Percentiles rank a stretch among this genome's conserved stretches.
Conservation (phyloP, 2,113 vertebrate species). For the Anguilla rostrata region DNA sequence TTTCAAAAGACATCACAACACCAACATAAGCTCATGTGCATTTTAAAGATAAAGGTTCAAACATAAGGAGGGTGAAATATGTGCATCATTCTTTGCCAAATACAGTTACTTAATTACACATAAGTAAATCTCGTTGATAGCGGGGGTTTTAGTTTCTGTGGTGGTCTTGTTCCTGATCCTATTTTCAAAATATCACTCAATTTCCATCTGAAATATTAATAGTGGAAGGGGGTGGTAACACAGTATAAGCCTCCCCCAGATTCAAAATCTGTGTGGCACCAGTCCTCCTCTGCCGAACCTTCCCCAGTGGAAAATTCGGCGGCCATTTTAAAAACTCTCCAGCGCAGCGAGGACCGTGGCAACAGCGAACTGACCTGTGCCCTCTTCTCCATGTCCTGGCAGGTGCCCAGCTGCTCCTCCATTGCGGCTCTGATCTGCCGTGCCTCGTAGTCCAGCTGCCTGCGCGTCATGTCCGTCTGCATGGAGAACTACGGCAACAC, state of each 20-base stretch:
- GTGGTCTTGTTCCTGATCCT: not conserved
- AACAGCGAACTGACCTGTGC: constrained; percentile 79
- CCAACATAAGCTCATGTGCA: not conserved
- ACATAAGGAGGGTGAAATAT: not conserved
- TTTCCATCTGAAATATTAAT: not conserved
- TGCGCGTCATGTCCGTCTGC: constrained; percentile 96
- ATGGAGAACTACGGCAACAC: constrained; percentile 83
- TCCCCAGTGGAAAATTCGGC: no score
- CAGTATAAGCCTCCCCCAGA: no score
- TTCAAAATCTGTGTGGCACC: no score
- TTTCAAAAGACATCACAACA: not conserved
- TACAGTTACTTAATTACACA: not conserved
- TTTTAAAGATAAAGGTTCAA: not conserved
- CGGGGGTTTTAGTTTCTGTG: not conserved
- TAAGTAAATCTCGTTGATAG: not conserved
- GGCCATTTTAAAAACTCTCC: no score
- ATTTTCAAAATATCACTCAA: not conserved
- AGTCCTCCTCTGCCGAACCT: no score
- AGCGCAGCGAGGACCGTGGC: not conserved
- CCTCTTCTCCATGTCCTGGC: constrained; percentile 97
- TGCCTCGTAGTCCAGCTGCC: constrained; percentile 94
- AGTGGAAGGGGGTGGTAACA: not conserved
- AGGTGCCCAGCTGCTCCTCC: constrained; percentile 95
- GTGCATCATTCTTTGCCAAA: not conserved
- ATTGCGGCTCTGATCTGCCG: constrained; percentile 94